Conservation (phyloP, 2,113 vertebrate species). For the Corythornis cristatus region DNA sequence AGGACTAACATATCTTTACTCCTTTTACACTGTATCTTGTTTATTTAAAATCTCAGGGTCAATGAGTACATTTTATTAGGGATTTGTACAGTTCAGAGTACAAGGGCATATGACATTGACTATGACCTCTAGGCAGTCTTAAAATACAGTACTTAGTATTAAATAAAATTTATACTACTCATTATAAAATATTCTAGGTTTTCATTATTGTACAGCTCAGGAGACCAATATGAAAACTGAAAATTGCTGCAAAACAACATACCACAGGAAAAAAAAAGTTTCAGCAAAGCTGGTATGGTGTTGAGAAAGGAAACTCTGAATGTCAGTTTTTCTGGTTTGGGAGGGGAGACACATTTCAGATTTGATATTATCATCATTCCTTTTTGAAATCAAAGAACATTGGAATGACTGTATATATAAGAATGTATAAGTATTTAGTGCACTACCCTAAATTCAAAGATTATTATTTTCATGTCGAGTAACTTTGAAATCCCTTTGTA, state of each 20-base stretch:
- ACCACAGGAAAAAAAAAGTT: background rate
- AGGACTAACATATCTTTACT: background rate
- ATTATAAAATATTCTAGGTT: background rate
- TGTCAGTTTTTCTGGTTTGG: background rate
- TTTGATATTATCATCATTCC: background rate
- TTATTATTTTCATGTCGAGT: background rate
- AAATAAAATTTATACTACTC: background rate
- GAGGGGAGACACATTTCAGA: background rate
- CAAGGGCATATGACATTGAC: background rate
- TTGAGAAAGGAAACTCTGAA: background rate
- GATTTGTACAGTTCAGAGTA: fast-evolving
- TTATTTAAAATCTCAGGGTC: background rate
- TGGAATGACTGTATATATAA: background rate
- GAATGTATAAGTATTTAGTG: background rate
- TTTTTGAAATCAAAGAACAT: background rate
- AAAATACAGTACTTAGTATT: background rate
- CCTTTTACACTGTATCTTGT: background rate
- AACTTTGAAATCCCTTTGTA: background rate
- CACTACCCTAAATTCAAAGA: background rate
- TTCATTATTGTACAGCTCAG: background rate
- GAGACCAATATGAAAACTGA: background rate
- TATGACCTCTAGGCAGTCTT: background rate
- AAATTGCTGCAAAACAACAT: background rate
- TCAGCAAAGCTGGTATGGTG: background rate
- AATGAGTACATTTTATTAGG: background rate